A percentile compares a stretch with the other conserved stretches of the same genome.
These are phyloP conservation scores for Drosophila micromelanica DNA, from an alignment of 1,140 invertebrate genomes.

Conservation along the genomic window DNA sequence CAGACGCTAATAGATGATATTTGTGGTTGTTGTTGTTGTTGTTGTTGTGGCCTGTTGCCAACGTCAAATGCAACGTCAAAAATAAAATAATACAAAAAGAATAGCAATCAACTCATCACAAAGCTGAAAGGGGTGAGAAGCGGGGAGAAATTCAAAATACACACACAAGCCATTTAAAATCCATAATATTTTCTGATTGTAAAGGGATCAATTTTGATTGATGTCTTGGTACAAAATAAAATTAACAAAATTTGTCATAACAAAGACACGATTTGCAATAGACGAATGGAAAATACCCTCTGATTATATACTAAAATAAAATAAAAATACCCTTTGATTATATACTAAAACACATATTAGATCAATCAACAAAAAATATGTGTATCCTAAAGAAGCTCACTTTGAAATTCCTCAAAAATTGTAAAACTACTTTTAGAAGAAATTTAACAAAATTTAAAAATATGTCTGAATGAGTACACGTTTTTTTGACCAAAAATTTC, in stretches of 20 bases:
- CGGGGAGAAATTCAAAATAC: background rate
- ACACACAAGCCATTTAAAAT: conserved; percentile 25
- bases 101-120: conserved; percentile 10
- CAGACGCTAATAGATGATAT: conserved; percentile 53
- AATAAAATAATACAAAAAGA: conserved; percentile 36
- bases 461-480: too few relatives aligned
- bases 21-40: conserved; percentile 16
- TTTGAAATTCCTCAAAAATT: too few relatives aligned
- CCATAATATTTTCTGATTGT: conserved; percentile 49
- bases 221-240: conserved; percentile 40
- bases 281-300: background rate
- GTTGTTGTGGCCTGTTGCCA: conserved; percentile 54
- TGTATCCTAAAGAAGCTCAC: too few relatives aligned
- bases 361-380: too few relatives aligned
- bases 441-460: too few relatives aligned
- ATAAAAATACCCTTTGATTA: background rate
- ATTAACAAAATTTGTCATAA: conserved; percentile 20
- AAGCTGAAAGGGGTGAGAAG: conserved; percentile 18
- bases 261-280: conserved; percentile 12
- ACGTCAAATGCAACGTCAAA: conserved; percentile 60
- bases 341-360: too few relatives aligned
- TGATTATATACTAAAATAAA: too few relatives aligned
- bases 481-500: too few relatives aligned
- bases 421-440: too few relatives aligned
- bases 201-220: conserved; percentile 73